Conservation (phyloP, 2,888 invertebrate species). For the Chymomyza fuscimana region DNA sequence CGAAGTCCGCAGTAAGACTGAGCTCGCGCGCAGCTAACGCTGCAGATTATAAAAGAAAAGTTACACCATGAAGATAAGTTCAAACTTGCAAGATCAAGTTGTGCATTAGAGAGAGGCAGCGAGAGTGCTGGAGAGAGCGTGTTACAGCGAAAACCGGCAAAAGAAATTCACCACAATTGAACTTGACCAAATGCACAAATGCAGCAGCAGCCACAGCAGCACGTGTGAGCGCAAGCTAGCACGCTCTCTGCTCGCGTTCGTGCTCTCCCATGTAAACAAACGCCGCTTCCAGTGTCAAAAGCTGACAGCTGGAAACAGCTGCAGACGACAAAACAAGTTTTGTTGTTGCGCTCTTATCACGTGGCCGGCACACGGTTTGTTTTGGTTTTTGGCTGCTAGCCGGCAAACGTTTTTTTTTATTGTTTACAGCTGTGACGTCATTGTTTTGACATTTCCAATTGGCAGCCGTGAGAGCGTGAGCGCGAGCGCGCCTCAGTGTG, state of each 20-base stretch:
- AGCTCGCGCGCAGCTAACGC: conserved; percentile 61
- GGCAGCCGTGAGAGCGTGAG: conserved; percentile 27
- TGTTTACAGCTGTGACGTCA: conserved; percentile 71
- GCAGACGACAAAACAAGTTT: conserved; percentile 58
- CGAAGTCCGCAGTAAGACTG: conserved; percentile 80
- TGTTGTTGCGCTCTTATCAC: conserved; percentile 41
- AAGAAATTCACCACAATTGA: conserved; percentile 67
- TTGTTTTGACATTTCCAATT: conserved; percentile 63
- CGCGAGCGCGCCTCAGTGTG: conserved; percentile 23
- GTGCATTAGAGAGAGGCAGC: conserved; percentile 33
- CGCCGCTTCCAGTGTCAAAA: conserved; percentile 47
- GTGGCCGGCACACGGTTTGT: conserved; percentile 66
- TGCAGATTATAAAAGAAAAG: conserved; percentile 54
- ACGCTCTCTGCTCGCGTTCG: not conserved
- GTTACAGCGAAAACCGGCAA: not conserved
- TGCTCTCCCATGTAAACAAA: conserved; percentile 61
- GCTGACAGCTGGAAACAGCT: conserved; percentile 44
- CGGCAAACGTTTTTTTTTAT: conserved; percentile 26
- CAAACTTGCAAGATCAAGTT: conserved; percentile 9
- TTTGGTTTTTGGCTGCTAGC: conserved; percentile 57
- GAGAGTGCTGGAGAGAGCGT: too few species aligned
- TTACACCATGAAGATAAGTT: conserved; percentile 15
- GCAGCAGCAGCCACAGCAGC: conserved; percentile 58
- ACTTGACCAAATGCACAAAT: conserved; percentile 76
- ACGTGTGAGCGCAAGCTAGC: conserved; percentile 14